phyloP scores from a whole-genome alignment of 2,797 vertebrate species.

The Macroramphosus scolopax region DNA sequence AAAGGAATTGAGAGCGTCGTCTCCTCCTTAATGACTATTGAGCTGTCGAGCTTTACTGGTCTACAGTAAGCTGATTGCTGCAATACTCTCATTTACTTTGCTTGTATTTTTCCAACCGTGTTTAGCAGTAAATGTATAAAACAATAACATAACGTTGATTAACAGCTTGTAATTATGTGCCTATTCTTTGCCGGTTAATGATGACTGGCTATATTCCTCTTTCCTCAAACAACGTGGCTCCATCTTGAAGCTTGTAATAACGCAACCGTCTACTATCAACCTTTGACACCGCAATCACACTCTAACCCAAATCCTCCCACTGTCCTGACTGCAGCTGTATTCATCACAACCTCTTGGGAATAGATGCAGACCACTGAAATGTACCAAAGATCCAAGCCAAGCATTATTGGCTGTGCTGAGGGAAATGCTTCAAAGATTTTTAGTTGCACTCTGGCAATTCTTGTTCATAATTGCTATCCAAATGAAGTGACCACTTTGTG shows the following conservation, averaged over 20 bases:
- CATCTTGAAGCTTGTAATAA: constrained; percentile 39
- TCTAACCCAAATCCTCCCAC: constrained; percentile 50
- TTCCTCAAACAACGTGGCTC: constrained; percentile 17
- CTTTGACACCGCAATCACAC: constrained; percentile 53
- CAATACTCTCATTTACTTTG: constrained; percentile 4
- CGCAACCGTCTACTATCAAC: constrained; percentile 40
- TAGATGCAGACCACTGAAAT: constrained; percentile 60
- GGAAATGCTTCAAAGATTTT: constrained; percentile 46
- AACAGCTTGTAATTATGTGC: constrained; percentile 4
- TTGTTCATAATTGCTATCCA: constrained; percentile 44
- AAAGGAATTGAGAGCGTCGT: constrained; percentile 30
- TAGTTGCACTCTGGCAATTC: constrained; percentile 40
- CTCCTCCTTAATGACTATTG: constrained; percentile 43
- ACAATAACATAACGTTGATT: constrained; percentile 1
- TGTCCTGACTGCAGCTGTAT: constrained; percentile 55
- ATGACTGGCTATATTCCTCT: constrained; percentile 16
- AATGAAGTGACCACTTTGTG: constrained; percentile 41
- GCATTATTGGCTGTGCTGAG: constrained; percentile 43
- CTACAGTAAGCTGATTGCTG: constrained; percentile 11
- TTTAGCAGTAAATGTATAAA: constrained; percentile 2
- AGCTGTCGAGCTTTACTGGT: constrained; percentile 21
- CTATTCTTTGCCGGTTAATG: constrained; percentile 12
- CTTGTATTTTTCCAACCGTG: neutral
- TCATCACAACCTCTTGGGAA: constrained; percentile 56
- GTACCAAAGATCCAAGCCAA: constrained; percentile 54